These are phyloP conservation scores for Alexandromys fortis DNA, from an alignment of 2,113 vertebrate species.

Conservation along the genomic window DNA sequence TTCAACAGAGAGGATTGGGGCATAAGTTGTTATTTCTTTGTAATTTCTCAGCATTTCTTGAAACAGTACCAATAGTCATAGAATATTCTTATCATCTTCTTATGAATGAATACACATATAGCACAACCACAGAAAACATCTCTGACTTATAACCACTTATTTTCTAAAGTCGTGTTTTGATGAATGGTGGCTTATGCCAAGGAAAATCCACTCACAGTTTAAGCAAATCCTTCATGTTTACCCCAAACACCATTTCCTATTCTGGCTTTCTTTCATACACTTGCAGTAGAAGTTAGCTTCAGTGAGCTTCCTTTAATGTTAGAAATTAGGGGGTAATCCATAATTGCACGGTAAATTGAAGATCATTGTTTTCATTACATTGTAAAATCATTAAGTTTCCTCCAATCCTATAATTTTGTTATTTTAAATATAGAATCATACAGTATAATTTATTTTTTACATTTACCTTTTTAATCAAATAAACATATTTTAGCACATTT, in stretches of 20 bases:
- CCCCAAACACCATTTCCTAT: not conserved
- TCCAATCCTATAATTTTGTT: not conserved
- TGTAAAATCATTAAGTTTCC: not conserved
- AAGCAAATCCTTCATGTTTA: not conserved
- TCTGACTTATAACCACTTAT: not conserved
- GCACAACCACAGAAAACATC: not conserved
- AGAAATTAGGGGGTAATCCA: not conserved
- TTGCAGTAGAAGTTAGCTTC: not conserved
- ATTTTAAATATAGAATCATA: not conserved
- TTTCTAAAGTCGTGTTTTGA: not conserved
- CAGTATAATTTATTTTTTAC: not conserved
- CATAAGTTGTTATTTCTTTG: not conserved
- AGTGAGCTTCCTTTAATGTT: not conserved
- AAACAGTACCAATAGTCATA: not conserved
- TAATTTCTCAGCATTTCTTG: not conserved
- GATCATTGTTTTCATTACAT: not conserved
- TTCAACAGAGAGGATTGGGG: not conserved
- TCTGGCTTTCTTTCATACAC: not conserved
- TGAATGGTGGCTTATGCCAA: not conserved
- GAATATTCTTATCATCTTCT: not conserved
- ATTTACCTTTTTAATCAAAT: not conserved
- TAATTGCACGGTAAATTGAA: not conserved
- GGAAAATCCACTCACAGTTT: not conserved
- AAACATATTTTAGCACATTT: not conserved
- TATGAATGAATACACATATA: not conserved